Evolutionary conservation across 2,113 vertebrate genomes (phyloP).

Genomic region (Jacana jacana): DNA sequence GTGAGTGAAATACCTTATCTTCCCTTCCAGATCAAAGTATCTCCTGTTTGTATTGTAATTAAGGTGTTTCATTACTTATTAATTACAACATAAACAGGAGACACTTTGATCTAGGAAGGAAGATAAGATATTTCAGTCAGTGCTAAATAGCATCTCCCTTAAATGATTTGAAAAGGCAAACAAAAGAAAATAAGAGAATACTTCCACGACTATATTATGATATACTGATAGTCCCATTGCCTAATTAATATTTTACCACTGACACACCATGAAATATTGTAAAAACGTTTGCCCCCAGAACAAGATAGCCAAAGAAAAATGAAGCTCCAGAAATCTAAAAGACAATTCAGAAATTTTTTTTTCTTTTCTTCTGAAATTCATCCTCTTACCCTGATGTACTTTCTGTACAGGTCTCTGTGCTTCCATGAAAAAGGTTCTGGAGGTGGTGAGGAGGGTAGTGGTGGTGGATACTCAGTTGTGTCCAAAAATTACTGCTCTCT

Average conservation of each 20-base stretch:
- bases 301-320: not conserved
- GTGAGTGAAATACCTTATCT: constrained; percentile 8
- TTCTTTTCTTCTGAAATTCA: not conserved
- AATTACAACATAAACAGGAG: constrained; percentile 34
- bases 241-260: not conserved
- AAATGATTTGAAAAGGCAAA: not conserved
- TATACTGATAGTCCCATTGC: not conserved
- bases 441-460: not conserved
- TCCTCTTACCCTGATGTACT: not conserved
- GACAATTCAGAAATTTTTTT: fast-evolving
- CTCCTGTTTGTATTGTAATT: constrained; percentile 48
- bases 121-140: constrained; percentile 12
- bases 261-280: not conserved
- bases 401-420: not conserved
- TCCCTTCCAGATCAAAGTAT: constrained; percentile 28
- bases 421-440: not conserved
- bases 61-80: constrained; percentile 45
- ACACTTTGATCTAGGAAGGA: constrained; percentile 25
- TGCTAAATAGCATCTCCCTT: not conserved
- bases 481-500: not conserved
- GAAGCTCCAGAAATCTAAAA: not conserved
- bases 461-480: not conserved
- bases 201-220: not conserved
- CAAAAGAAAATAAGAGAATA: constrained; percentile 12
- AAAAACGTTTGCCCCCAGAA: not conserved